These are phyloP conservation scores for Semibalanus balanoides DNA, from an alignment of 1,140 invertebrate species.

Conservation along the genomic window DNA sequence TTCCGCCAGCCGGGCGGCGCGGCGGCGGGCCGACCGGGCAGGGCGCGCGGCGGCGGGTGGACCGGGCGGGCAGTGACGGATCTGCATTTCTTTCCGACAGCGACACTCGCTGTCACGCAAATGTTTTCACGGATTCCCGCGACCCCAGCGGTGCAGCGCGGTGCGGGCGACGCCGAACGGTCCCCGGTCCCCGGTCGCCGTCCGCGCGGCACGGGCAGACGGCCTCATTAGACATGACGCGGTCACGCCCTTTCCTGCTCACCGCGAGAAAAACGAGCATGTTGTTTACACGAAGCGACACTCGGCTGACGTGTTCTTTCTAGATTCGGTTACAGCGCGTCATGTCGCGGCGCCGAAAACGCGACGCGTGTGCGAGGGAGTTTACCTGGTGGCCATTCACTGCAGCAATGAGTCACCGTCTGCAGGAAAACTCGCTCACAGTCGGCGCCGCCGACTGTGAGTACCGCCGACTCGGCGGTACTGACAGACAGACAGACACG, in stretches of 20 bases:
- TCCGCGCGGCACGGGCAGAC: background rate
- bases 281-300: background rate
- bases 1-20: background rate
- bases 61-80: background rate
- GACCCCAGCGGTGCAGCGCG: too few relatives aligned
- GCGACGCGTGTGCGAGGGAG: too few relatives aligned
- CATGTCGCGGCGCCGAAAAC: background rate
- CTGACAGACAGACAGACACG: too few relatives aligned
- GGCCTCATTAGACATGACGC: background rate
- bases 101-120: background rate
- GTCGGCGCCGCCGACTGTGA: too few relatives aligned
- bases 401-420: too few relatives aligned
- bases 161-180: too few relatives aligned
- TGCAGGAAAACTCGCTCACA: too few relatives aligned
- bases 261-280: background rate
- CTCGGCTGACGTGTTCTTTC: background rate
- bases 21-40: too few relatives aligned
- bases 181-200: too few relatives aligned
- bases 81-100: background rate
- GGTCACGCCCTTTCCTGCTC: background rate
- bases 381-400: too few relatives aligned
- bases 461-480: too few relatives aligned
- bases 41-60: too few relatives aligned
- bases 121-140: background rate
- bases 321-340: background rate